Conservation (phyloP, 2,113 vertebrate species). For the Taurulus bubalis region DNA sequence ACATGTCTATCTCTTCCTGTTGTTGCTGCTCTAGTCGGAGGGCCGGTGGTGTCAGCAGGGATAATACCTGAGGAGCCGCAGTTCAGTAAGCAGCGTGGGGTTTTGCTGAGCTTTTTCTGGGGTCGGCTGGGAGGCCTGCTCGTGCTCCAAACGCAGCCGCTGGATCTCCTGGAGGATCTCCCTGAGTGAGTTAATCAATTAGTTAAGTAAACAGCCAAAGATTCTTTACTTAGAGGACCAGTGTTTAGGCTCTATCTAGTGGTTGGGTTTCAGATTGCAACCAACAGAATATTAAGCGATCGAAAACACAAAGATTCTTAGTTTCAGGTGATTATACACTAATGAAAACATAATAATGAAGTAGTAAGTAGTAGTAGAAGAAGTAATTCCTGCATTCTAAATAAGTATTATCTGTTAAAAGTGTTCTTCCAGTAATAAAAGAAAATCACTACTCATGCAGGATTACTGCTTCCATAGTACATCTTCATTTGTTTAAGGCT, state of each 20-base stretch:
- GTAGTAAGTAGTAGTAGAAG: too few species aligned
- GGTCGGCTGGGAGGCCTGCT: constrained; percentile 95
- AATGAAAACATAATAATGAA: neutral
- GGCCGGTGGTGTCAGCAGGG: neutral
- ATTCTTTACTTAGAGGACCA: neutral
- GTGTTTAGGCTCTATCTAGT: neutral
- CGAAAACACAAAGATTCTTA: neutral
- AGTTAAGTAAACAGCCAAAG: neutral
- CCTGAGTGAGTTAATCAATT: constrained; percentile 67
- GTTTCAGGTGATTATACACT: neutral
- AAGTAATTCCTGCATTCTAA: neutral
- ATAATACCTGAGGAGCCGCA: constrained; percentile 90
- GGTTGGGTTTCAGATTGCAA: neutral
- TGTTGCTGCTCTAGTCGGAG: neutral
- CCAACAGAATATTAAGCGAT: neutral
- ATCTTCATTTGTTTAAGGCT: neutral
- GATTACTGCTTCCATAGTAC: neutral
- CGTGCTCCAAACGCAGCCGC: constrained; percentile 93
- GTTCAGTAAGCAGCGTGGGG: constrained; percentile 92
- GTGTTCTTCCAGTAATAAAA: neutral
- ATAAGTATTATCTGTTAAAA: neutral
- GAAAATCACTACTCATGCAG: neutral
- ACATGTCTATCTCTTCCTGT: neutral
- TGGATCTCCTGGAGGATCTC: constrained; percentile 97
- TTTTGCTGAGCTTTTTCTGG: constrained; percentile 97